Evolutionary conservation across 2,888 invertebrate species (phyloP), one percentile per base, ranked within the genome.

Genomic region (Mimas tiliae): DNA sequence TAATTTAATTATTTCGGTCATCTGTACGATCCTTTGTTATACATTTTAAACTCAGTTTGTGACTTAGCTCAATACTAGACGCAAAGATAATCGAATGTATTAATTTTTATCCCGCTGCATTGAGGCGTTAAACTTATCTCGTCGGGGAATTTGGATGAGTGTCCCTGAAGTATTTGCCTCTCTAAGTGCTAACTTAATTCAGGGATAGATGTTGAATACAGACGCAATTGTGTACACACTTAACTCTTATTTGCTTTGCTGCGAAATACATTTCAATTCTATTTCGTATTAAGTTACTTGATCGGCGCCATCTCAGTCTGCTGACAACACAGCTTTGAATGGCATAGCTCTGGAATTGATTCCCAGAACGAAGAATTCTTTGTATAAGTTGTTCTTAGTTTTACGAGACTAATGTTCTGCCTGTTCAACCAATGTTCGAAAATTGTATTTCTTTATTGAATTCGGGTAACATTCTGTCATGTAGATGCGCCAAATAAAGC

Each of bases 91-190:
- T 67, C 70, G 68, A 70, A 74, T 65, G 65, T 72, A 68, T 70
- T 72, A 69, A 72, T 69, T 50, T 47, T 74, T 70, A 72, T 71
- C 52, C 38, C 62, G 65, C 69, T 70, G 68, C 70, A 70, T 62
- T 55, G 33, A 42, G 62, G 64, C 19, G 51, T 65, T 66, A 69
- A 67, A 66, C 68, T 73, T 77, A 76, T 75, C 72, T 71, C 45
- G 27, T 71, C 45, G 27, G 68, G 64, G 68, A 66, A 65, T 67
- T 70, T 65, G 14, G 58, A 16, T 38, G 55, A 65, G 48, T 65
- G 58, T 47, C 14, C 19, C 65, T 58, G 58, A 65, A 65, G 65
- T 65, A 21, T 65, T 65, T 65, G 48, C 38, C 21, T 21, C n/a
- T 34, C 58, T n/a, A n/a, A 58, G 65, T 65, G 58, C 47, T 48